Conservation (phyloP, 1,140 invertebrate species). For the Papilio glaucus region DNA sequence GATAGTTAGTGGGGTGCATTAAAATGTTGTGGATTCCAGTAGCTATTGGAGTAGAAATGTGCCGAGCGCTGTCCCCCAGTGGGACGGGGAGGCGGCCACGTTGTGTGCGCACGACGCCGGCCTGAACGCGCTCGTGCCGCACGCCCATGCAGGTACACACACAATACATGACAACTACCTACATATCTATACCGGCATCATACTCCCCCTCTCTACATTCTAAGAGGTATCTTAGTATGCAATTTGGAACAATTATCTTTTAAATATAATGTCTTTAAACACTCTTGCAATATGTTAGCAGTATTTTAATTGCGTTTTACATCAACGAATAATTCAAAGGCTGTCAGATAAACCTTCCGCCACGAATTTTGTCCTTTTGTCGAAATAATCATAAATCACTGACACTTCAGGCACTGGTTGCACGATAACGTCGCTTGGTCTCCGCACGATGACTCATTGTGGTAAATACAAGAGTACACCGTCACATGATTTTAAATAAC, state of each 20-base stretch:
- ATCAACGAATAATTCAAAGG: no score
- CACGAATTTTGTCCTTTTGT: background rate
- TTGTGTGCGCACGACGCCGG: constrained; percentile 61
- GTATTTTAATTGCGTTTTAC: no score
- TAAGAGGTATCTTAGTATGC: no score
- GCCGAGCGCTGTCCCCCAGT: constrained; percentile 69
- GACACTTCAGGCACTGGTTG: background rate
- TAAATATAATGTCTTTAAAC: background rate
- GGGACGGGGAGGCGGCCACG: constrained; percentile 71
- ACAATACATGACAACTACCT: background rate
- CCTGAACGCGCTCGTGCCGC: constrained; percentile 52
- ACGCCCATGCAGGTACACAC: constrained; percentile 71
- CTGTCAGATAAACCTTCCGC: no score
- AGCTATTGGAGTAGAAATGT: constrained; percentile 78
- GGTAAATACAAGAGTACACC: background rate
- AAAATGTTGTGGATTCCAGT: constrained; percentile 73
- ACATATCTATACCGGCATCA: no score
- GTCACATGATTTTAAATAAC: background rate
- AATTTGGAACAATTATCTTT: no score
- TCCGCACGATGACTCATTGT: background rate
- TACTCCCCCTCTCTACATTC: no score
- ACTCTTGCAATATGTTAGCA: no score
- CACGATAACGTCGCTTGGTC: background rate
- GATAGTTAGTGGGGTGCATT: constrained; percentile 47
- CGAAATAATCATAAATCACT: background rate